A percentile compares a stretch with the other conserved stretches of the same genome.
Conservation (phyloP, 2,797 vertebrate genomes). For the Agapornis canus region DNA sequence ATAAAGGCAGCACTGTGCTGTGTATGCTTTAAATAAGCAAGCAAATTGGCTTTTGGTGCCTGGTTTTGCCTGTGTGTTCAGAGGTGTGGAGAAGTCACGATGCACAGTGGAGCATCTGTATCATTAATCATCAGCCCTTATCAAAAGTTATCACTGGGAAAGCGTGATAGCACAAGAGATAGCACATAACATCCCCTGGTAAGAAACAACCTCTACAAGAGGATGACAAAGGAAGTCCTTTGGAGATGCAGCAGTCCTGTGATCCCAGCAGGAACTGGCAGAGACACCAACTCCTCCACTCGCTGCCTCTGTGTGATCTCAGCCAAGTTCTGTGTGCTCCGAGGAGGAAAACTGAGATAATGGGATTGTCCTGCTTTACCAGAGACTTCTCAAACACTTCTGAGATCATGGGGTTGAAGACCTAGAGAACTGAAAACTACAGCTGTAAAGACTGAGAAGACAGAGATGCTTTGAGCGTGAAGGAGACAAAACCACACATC, state of each 20-base stretch:
- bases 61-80: not conserved
- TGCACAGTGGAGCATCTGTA: not conserved
- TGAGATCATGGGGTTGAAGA: not conserved
- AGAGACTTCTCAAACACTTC: not conserved
- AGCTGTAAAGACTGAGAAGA: not conserved
- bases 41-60: not conserved
- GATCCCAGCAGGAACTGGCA: slow-evolving; percentile 36
- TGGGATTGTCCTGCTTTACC: slow-evolving; percentile 5
- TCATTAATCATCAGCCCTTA: not conserved
- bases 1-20: not conserved
- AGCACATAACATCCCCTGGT: not conserved
- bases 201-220: not conserved
- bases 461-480: not conserved
- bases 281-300: not conserved
- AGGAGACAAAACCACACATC: not conserved
- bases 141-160: not conserved
- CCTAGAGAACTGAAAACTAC: not conserved
- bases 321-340: not conserved
- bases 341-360: not conserved
- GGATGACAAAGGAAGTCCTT: not conserved
- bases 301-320: not conserved
- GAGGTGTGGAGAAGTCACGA: not conserved
- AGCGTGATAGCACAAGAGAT: not conserved
- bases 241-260: not conserved
- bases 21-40: not conserved